These are phyloP conservation scores for Prunella strophiata DNA, from an alignment of 2,797 vertebrate genomes.

Conservation along the genomic window DNA sequence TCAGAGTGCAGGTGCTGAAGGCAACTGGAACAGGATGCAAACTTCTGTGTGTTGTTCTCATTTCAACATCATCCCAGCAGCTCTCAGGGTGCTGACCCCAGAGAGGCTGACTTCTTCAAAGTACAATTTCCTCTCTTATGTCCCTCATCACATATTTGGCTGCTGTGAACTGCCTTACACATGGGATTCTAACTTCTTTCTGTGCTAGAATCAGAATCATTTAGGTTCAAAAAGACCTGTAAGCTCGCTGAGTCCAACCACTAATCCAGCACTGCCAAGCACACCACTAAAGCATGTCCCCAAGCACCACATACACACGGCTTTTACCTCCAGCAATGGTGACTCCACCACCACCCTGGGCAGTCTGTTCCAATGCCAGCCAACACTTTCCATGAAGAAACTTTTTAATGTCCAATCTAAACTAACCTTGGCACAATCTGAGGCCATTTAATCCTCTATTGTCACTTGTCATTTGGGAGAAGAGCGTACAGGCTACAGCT, in stretches of 20 bases:
- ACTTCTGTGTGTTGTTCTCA: neutral
- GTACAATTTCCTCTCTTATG: neutral
- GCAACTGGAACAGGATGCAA: neutral
- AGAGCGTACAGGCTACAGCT: too few species aligned
- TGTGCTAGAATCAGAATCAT: neutral
- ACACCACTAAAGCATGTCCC: neutral
- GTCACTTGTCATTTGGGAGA: neutral
- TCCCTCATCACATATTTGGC: neutral
- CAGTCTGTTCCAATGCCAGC: neutral
- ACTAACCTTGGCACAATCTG: neutral
- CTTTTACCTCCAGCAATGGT: neutral
- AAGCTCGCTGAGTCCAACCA: neutral
- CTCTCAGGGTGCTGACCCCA: neutral
- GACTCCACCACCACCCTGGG: neutral
- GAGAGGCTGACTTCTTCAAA: neutral
- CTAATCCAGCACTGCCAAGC: neutral
- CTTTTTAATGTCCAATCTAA: neutral
- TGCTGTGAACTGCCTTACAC: neutral
- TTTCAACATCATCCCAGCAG: neutral
- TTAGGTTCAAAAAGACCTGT: neutral
- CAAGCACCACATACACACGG: rapidly evolving
- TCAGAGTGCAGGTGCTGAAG: rapidly evolving
- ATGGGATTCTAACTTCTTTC: neutral
- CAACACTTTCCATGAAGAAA: neutral
- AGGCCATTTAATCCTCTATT: neutral